Conservation (phyloP, 2,797 vertebrate species). For the Enteromius afrohamiltoni region DNA sequence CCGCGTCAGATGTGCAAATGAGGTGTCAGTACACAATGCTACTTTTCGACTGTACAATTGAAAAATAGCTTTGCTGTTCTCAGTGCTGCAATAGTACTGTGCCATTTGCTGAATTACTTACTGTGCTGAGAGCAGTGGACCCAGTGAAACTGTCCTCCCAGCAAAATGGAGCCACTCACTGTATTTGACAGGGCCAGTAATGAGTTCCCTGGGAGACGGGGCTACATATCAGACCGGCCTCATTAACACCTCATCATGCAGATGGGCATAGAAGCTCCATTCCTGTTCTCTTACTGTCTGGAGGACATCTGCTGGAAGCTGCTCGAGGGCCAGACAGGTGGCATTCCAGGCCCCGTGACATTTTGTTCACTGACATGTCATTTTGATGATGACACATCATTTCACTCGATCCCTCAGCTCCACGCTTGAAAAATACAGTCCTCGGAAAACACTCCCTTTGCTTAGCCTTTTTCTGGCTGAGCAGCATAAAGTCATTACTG, state of each 20-base stretch:
- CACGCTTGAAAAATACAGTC: conserved; percentile 55
- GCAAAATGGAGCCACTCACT: conserved; percentile 44
- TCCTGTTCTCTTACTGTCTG: conserved; percentile 38
- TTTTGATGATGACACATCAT: conserved; percentile 66
- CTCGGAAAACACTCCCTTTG: conserved; percentile 20
- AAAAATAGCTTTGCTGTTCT: not conserved
- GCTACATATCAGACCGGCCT: conserved; percentile 43
- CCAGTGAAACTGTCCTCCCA: conserved; percentile 31
- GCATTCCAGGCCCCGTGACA: conserved; percentile 42
- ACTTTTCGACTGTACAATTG: not conserved
- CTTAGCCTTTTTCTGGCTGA: conserved; percentile 24
- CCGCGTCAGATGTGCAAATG: not conserved
- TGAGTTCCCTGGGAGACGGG: conserved; percentile 45
- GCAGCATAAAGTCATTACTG: conserved; percentile 35
- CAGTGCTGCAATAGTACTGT: not conserved
- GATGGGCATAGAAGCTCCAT: conserved; percentile 50
- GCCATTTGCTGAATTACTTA: conserved; percentile 19
- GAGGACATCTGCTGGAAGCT: conserved; percentile 59
- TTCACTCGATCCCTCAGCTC: conserved; percentile 62
- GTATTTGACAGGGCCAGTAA: conserved; percentile 53
- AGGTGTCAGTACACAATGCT: not conserved
- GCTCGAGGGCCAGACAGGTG: conserved; percentile 54
- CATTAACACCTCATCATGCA: conserved; percentile 58
- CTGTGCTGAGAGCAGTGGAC: conserved; percentile 30
- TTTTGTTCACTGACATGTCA: conserved; percentile 61